Evolutionary conservation across 2,888 invertebrate genomes (phyloP), one percentile per base, ranked within the genome.

Genomic region (Idaea straminata): DNA sequence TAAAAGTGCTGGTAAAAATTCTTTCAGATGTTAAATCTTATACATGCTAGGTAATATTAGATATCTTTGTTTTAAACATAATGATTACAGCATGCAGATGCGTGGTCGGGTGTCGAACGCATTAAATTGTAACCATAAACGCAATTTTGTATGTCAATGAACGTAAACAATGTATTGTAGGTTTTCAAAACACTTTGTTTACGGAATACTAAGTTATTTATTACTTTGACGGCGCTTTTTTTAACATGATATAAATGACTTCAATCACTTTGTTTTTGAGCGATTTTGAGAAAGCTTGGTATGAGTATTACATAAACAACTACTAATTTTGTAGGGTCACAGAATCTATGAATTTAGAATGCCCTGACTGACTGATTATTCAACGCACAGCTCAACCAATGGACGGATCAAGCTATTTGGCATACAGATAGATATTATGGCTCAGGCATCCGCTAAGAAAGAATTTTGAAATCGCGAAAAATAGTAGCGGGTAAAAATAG

Each of bases 101-200:
- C 25, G 3, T 2, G 6, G 36, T 10, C 47, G 47, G 47, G 47
- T 47, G 47, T 47, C 47, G 47, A 47, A 47, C 47, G 47, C 47
- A 63, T 72, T 69, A 74, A 75, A 74, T 70, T 69, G 68, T 70
- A 67, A 72, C 75, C 73, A 76, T 79, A 77, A 80, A 80, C 76
- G 76, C 81, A 76, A 82, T 80, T 73, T 77, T 79, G 77, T 80
- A 76, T 74, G 79, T 78, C 77, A 78, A 78, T 76, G 78, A 69
- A 77, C 81, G 77, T 75, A 47, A 64, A 66, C 64, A 36, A 69
- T 71, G 76, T 77, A 75, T 71, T 77, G 78, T 79, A 80, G 74
- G 76, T 76, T 34, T 59, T 15, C 68, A 61, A 68, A 69, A 70
- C 68, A 63, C 71, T 71, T 71, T 73, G 61, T 68, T 68, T 66